phyloP scores from a whole-genome alignment of 2,113 vertebrate genomes.

The Cynocephalus volans region DNA sequence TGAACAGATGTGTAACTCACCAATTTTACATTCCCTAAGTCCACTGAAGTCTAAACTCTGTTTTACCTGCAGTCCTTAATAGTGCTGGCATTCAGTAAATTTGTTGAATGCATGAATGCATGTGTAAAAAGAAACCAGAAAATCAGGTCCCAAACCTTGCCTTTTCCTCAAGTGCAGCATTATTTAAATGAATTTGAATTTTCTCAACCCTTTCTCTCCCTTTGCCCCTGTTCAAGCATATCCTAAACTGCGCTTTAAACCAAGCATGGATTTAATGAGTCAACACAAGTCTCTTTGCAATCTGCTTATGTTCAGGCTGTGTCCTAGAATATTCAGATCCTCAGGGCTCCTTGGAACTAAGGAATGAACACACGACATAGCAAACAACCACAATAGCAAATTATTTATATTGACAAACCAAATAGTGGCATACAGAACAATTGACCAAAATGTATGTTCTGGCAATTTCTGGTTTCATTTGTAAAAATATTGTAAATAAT shows the following conservation, averaged over 20 bases:
- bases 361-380: neutral
- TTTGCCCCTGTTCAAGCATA: conserved; percentile 62
- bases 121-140: conserved; percentile 39
- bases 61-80: conserved; percentile 40
- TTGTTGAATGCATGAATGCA: conserved; percentile 62
- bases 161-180: conserved; percentile 61
- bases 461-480: neutral
- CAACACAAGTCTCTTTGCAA: conserved; percentile 54
- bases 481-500: neutral
- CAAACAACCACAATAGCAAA: neutral
- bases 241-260: conserved; percentile 67
- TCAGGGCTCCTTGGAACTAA: conserved; percentile 12
- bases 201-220: neutral
- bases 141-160: conserved; percentile 52
- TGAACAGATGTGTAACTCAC: neutral
- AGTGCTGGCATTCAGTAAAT: conserved; percentile 15
- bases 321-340: conserved; percentile 35
- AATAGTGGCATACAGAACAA: neutral
- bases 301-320: neutral
- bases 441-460: neutral
- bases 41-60: neutral
- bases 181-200: conserved; percentile 78
- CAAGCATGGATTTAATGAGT: conserved; percentile 71
- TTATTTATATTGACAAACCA: neutral
- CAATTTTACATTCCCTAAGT: conserved; percentile 37